A percentile compares a stretch with the other conserved stretches of the same genome.
These are phyloP conservation scores for Hecatera dysodea DNA, from an alignment of 2,888 invertebrate species.

Conservation along the genomic window DNA sequence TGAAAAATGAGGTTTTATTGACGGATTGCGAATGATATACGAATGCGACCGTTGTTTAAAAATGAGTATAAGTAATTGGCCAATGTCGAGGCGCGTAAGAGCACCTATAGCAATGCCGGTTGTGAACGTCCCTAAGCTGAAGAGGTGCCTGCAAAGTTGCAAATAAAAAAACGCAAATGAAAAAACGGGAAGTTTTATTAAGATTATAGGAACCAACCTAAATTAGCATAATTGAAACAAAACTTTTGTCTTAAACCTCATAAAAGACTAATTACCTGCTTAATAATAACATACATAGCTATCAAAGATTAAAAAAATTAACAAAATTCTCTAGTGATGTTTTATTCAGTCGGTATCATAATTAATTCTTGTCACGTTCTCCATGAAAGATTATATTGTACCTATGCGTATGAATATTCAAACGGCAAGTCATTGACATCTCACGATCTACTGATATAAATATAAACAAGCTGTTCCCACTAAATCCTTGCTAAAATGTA, in stretches of 20 bases:
- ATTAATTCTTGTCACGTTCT: conserved; percentile 74
- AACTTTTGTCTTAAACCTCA: conserved; percentile 28
- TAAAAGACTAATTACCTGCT: conserved; percentile 49
- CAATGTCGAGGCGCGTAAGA: too few relatives aligned
- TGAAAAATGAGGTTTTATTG: too few relatives aligned
- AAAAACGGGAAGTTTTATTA: too few relatives aligned
- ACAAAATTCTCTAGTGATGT: conserved; percentile 59
- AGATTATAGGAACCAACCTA: too few relatives aligned
- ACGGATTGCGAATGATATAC: too few relatives aligned
- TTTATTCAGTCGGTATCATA: conserved; percentile 67
- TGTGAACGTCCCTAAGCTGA: too few relatives aligned
- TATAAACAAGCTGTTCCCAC: conserved; percentile 52
- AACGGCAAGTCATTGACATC: conserved; percentile 61
- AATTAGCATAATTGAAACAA: not conserved
- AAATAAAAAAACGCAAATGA: too few relatives aligned
- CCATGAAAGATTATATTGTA: conserved; percentile 69
- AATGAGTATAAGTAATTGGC: too few relatives aligned
- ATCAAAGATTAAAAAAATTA: conserved; percentile 56
- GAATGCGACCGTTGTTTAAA: too few relatives aligned
- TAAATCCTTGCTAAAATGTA: conserved; percentile 48
- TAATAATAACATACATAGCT: conserved; percentile 55
- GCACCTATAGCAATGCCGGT: too few relatives aligned
- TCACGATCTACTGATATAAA: conserved; percentile 55
- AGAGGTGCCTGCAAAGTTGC: too few relatives aligned
- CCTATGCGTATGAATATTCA: conserved; percentile 80